Percentiles rank a stretch among this genome's conserved stretches.
Evolutionary conservation across 2,113 vertebrate species (phyloP).

Genomic region (Zosterops pallidus): DNA sequence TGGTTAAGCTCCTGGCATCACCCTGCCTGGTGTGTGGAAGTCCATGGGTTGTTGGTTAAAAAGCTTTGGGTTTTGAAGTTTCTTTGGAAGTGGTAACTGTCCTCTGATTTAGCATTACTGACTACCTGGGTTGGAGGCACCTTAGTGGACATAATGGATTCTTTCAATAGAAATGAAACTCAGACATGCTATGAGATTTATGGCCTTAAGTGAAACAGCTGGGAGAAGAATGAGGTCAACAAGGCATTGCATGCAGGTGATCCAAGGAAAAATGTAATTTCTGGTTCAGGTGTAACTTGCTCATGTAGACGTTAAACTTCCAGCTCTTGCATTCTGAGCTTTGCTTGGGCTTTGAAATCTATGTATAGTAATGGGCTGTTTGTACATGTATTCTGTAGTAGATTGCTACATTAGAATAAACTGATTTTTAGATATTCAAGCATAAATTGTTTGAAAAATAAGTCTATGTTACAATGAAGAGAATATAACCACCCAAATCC

Average conservation of each 20-base stretch:
- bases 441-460: constrained; percentile 52
- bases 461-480: constrained; percentile 60
- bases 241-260: not conserved
- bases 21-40: not conserved
- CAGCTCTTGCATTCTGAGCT: not conserved
- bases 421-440: constrained; percentile 70
- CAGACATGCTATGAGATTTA: not conserved
- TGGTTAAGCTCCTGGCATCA: not conserved
- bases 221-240: not conserved
- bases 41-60: not conserved
- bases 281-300: not conserved
- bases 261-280: not conserved
- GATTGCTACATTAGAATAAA: constrained; percentile 57
- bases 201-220: not conserved
- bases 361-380: not conserved
- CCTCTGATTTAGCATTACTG: not conserved
- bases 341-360: not conserved
- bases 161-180: not conserved
- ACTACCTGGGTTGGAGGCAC: not conserved
- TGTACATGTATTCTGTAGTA: not conserved
- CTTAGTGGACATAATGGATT: not conserved
- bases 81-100: not conserved
- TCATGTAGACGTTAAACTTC: not conserved
- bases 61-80: not conserved
- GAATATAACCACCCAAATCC: constrained; percentile 45